These are phyloP conservation scores for Cottoperca gobio DNA, from an alignment of 2,797 vertebrate genomes.

Conservation along the genomic window DNA sequence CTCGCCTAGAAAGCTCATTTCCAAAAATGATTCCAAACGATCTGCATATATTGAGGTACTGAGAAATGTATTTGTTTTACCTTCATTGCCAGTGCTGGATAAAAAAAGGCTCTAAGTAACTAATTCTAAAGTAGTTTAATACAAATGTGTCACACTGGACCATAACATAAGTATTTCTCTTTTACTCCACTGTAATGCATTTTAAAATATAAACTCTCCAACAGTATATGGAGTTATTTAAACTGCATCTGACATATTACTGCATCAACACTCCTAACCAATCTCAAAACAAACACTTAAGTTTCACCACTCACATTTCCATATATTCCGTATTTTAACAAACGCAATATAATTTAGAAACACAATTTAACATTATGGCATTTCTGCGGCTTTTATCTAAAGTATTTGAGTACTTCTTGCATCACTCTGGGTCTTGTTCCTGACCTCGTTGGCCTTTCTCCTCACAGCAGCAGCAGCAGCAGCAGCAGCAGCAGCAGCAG, in stretches of 20 bases:
- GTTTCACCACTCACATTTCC: not conserved
- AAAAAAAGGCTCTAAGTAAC: not conserved
- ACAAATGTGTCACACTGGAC: not conserved
- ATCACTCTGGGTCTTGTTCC: slow-evolving; percentile 3
- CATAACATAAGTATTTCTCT: not conserved
- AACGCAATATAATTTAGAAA: too few relatives aligned
- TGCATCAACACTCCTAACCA: not conserved
- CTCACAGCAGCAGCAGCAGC: slow-evolving; percentile 24
- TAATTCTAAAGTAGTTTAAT: not conserved
- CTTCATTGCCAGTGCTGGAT: too few relatives aligned
- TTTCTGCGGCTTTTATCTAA: not conserved
- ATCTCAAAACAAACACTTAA: not conserved
- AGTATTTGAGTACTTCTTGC: not conserved
- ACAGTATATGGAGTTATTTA: not conserved
- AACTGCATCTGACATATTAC: not conserved
- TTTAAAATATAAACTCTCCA: not conserved
- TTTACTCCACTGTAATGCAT: not conserved
- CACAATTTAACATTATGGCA: not conserved
- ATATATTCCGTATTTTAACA: not conserved
- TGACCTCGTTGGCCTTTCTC: slow-evolving; percentile 17
- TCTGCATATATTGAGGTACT: too few relatives aligned
- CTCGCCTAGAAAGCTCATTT: too few relatives aligned
- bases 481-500: slow-evolving; percentile 38
- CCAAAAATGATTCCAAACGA: too few relatives aligned
- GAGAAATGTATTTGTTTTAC: too few relatives aligned